A percentile compares a stretch with the other conserved stretches of the same genome.
Evolutionary conservation across 2,113 vertebrate genomes (phyloP).

Genomic region (Strix aluco): DNA sequence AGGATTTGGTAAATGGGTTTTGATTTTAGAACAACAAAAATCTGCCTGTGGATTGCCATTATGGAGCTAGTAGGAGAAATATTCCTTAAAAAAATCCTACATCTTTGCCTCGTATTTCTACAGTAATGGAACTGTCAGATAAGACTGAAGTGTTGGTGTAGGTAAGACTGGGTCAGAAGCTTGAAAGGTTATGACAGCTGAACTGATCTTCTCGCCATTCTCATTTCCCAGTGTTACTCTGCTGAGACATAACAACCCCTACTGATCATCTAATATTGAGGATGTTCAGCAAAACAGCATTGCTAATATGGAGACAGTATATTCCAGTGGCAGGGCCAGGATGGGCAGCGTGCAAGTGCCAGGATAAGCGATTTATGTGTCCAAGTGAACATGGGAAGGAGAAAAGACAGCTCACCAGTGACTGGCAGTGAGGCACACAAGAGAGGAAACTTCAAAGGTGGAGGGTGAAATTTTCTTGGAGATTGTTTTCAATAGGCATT

Average conservation of each 20-base stretch:
- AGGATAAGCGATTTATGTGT: not conserved
- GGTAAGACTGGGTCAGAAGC: not conserved
- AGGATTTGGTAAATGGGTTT: not conserved
- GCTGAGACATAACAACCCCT: not conserved
- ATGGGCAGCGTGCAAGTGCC: not conserved
- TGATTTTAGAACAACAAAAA: not conserved
- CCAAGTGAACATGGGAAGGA: not conserved
- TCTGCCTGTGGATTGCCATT: not conserved
- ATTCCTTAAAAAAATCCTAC: not conserved
- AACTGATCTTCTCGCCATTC: not conserved
- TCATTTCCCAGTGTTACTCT: not conserved
- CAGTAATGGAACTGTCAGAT: not conserved
- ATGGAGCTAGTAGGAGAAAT: not conserved
- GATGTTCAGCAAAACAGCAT: not conserved
- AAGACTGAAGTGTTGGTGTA: not conserved
- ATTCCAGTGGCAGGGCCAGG: not conserved
- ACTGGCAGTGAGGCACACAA: not conserved
- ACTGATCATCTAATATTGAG: too few species aligned
- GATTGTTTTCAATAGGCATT: not conserved
- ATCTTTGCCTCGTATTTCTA: not conserved
- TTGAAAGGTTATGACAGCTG: not conserved
- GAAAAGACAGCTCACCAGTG: not conserved
- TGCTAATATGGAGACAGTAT: not conserved
- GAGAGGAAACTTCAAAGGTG: not conserved
- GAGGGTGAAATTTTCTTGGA: not conserved